Evolutionary conservation across 2,888 invertebrate species (phyloP), one percentile per base, ranked within the genome.

Genomic region (Incurvaria masculella): DNA sequence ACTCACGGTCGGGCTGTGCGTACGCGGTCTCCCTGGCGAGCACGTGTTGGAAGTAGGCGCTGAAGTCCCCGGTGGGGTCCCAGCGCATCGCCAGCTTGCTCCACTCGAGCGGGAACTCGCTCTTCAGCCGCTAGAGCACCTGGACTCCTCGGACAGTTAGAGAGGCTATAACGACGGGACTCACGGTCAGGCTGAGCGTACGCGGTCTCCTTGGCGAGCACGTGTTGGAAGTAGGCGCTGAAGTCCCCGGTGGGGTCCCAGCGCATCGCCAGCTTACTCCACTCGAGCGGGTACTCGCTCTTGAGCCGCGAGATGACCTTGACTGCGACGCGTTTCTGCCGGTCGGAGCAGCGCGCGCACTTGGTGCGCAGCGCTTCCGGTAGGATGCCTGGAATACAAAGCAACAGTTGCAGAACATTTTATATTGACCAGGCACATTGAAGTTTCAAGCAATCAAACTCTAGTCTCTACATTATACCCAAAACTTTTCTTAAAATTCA

Each of bases 221-320:
- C 70, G 53, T 68, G 70, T 49, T 76, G 76, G 57, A 78, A 78
- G 61, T 73, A 78, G 51, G 73, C 63, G 1, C 79, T 79, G 59
- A 78, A 75, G 62, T 84, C 81, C 1, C 88, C 88, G 11, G 83
- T 81, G 3, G 89, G 88, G 62, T 90, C 90, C 75, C 86, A 89
- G 55, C 84, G 83, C 17, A 78, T 72, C 6, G 82, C 61, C 21
- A 89, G 71, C 59, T 83, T 81, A 11, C 83, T 80, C 87, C 88
- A 89, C 56, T 89, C 88, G 1, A 75, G 74, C 0, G 81, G 78
- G 62, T 83, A 82, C 50, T 86, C 84, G 47, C 72, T 64, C 61
- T 81, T 84, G 44, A 89, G 65, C 55, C 86, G 80, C 50, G 73
- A 81, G 51, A 89, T 85, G 4, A 89, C 84, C 62, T 86, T 87